A percentile compares a stretch with the other conserved stretches of the same genome.
Conservation (phyloP, 2,888 invertebrate genomes). For the Acleris sparsana region DNA sequence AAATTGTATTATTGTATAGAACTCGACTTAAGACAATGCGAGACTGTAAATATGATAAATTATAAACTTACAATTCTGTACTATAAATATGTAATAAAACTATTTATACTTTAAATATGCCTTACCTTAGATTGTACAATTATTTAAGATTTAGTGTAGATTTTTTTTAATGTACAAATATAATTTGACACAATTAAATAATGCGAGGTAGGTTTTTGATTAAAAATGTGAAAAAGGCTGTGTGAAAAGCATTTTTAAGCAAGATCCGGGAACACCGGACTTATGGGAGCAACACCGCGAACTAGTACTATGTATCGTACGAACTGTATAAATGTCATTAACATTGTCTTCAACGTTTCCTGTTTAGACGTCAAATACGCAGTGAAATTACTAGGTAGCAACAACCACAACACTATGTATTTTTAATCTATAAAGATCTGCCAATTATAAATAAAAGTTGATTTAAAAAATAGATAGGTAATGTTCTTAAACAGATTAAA, state of each 20-base stretch:
- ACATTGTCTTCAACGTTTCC: slow-evolving; percentile 15
- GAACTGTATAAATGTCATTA: slow-evolving; percentile 18
- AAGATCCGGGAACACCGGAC: slow-evolving; percentile 45
- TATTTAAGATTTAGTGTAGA: slow-evolving; percentile 57
- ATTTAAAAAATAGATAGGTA: slow-evolving; percentile 54
- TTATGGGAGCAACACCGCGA: slow-evolving; percentile 49
- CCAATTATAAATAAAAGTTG: slow-evolving; percentile 58
- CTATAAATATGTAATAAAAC: slow-evolving; percentile 71
- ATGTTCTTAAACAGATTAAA: slow-evolving; percentile 55
- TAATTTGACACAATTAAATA: slow-evolving; percentile 55
- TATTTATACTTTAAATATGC: slow-evolving; percentile 79
- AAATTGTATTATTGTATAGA: slow-evolving; percentile 55
- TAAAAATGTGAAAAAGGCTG: slow-evolving; percentile 66
- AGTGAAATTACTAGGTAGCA: slow-evolving; percentile 6
- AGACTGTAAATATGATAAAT: slow-evolving; percentile 72
- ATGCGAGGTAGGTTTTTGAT: slow-evolving; percentile 39
- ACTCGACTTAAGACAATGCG: slow-evolving; percentile 75
- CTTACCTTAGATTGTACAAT: slow-evolving; percentile 65
- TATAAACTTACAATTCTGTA: slow-evolving; percentile 58
- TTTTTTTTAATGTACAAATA: slow-evolving; percentile 65
- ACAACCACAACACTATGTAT: slow-evolving; percentile 32
- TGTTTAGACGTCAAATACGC: slow-evolving; percentile 1
- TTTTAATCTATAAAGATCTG: slow-evolving; percentile 71
- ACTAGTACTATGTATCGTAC: slow-evolving; percentile 2
- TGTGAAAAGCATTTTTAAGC: slow-evolving; percentile 75